A percentile compares a stretch with the other conserved stretches of the same genome.
These are phyloP conservation scores for Trichechus manatus DNA, from an alignment of 2,113 vertebrate genomes.

Conservation along the genomic window DNA sequence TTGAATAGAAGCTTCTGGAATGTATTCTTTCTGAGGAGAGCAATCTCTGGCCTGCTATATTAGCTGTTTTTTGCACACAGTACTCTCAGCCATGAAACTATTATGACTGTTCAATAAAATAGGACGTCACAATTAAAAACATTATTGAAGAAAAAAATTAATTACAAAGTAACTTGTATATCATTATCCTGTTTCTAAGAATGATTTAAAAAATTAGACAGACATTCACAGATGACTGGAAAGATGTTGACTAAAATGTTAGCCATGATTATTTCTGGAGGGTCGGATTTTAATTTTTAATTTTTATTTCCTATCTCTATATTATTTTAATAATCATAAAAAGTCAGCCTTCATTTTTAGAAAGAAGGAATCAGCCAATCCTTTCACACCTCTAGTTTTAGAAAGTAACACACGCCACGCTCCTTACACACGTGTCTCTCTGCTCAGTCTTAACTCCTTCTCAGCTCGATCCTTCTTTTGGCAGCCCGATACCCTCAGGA, in stretches of 20 bases:
- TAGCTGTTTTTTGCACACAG: background rate
- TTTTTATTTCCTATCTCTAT: background rate
- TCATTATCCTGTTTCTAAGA: background rate
- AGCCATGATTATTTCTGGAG: background rate
- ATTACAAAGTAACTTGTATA: background rate
- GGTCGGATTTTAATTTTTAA: background rate
- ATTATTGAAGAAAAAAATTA: background rate
- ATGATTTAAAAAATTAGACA: background rate
- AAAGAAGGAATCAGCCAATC: background rate
- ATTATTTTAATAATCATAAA: background rate
- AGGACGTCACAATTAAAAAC: background rate
- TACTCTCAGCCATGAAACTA: background rate
- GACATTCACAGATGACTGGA: background rate
- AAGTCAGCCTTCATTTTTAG: background rate
- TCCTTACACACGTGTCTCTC: background rate
- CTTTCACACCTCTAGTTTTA: background rate
- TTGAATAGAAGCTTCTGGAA: constrained; percentile 1
- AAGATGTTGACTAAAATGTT: background rate
- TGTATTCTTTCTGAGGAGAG: background rate
- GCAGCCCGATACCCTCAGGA: background rate
- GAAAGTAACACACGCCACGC: background rate
- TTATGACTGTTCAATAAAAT: background rate
- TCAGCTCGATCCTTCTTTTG: background rate
- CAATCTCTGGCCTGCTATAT: background rate
- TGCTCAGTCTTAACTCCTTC: background rate